These are phyloP conservation scores for Drosophila paramelanica DNA, from an alignment of 2,888 invertebrate genomes.

Conservation along the genomic window DNA sequence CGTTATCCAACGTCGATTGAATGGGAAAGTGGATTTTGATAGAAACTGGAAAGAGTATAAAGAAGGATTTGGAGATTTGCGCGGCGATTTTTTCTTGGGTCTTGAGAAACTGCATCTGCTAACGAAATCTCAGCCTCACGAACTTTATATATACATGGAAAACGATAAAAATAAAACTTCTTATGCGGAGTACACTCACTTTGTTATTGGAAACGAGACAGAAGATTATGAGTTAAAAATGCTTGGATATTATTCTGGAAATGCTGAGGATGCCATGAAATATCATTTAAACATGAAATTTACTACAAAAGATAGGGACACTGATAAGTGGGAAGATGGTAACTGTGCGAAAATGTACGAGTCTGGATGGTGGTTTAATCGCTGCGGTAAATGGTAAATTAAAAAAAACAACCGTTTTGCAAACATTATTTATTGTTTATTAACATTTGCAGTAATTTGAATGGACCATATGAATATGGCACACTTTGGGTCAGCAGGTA, in stretches of 20 bases:
- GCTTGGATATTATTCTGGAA: slow-evolving; percentile 86
- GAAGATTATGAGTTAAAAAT: no score
- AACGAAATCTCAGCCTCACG: no score
- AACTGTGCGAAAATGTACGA: slow-evolving; percentile 87
- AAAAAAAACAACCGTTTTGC: neutral
- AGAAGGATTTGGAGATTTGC: no score
- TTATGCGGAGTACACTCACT: no score
- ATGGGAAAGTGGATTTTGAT: no score
- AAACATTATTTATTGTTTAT: neutral
- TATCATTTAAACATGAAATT: slow-evolving; percentile 89
- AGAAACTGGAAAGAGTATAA: no score
- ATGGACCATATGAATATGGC: neutral
- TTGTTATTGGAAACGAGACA: no score
- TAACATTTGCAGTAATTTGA: neutral
- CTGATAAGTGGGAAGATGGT: slow-evolving; percentile 84
- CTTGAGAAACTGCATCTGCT: no score
- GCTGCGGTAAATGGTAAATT: slow-evolving; percentile 83
- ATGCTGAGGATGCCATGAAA: slow-evolving; percentile 88
- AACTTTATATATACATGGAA: no score
- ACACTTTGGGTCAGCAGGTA: neutral
- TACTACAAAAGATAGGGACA: slow-evolving; percentile 88
- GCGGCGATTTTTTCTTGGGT: no score
- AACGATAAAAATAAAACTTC: no score
- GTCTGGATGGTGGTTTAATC: slow-evolving; percentile 90
- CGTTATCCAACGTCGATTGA: no score